Evolutionary conservation across 2,113 vertebrate genomes (phyloP).

Genomic region (Hystrix brachyura): DNA sequence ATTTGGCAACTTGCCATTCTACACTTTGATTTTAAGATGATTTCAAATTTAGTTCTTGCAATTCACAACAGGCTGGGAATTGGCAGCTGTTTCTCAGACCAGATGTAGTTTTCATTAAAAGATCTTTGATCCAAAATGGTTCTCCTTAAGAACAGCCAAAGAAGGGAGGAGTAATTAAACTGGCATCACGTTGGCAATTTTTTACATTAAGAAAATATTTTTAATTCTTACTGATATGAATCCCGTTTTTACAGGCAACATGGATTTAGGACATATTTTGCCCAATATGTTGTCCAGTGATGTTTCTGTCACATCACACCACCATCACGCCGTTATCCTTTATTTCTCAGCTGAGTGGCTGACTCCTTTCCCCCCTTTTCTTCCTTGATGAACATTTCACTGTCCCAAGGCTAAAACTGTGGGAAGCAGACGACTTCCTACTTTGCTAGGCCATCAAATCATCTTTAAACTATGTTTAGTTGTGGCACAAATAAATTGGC

Average conservation of each 20-base stretch:
- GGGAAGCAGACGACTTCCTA: not conserved
- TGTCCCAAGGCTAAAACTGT: not conserved
- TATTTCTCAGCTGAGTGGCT: not conserved
- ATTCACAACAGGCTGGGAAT: slow-evolving; percentile 70
- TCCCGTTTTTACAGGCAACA: not conserved
- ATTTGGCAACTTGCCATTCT: slow-evolving; percentile 59
- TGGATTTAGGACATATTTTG: not conserved
- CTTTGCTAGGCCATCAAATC: not conserved
- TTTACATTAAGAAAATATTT: slow-evolving; percentile 61
- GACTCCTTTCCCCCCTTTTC: not conserved
- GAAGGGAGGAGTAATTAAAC: not conserved
- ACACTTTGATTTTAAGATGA: slow-evolving; percentile 74
- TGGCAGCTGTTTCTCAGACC: slow-evolving; percentile 73
- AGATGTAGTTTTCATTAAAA: slow-evolving; percentile 76
- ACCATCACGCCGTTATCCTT: not conserved
- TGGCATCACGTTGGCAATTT: slow-evolving; percentile 36
- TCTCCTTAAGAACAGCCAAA: slow-evolving; percentile 59
- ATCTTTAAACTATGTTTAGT: not conserved
- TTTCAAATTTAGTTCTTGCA: slow-evolving; percentile 78
- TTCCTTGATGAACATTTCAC: not conserved
- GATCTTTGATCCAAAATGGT: slow-evolving; percentile 67
- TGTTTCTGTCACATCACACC: not conserved
- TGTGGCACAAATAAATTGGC: not conserved
- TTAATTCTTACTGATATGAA: slow-evolving; percentile 31
- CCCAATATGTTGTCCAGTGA: not conserved